These are phyloP conservation scores for Indicator indicator DNA, from an alignment of 2,113 vertebrate genomes.

Conservation along the genomic window DNA sequence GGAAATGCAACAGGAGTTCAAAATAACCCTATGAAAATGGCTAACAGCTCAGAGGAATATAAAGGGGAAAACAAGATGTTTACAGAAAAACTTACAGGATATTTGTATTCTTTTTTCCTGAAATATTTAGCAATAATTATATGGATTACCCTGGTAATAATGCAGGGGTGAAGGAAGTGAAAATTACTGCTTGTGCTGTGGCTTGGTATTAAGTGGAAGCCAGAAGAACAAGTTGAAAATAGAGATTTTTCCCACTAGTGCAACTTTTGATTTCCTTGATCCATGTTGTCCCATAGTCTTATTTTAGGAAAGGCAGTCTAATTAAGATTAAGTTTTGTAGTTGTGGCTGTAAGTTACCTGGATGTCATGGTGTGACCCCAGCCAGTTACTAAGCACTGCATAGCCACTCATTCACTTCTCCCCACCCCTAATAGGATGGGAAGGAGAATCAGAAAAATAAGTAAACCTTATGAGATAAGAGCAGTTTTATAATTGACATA, in stretches of 20 bases:
- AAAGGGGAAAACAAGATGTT: not conserved
- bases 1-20: not conserved
- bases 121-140: not conserved
- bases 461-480: not conserved
- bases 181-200: not conserved
- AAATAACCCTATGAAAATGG: not conserved
- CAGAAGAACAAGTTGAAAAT: not conserved
- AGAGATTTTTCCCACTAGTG: not conserved
- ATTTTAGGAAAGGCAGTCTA: not conserved
- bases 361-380: not conserved
- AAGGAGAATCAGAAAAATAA: not conserved
- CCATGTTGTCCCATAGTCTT: not conserved
- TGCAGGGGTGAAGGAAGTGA: not conserved
- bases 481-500: not conserved
- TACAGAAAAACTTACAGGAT: not conserved
- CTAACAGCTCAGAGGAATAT: not conserved
- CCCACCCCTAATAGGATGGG: not conserved
- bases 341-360: not conserved
- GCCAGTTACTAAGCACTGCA: not conserved
- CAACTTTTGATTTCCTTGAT: constrained; percentile 3
- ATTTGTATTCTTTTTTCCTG: not conserved
- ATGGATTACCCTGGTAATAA: not conserved
- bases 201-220: not conserved
- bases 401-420: not conserved
- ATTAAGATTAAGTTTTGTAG: not conserved